phyloP scores from a whole-genome alignment of 2,888 invertebrate species.

The Apamea anceps region DNA sequence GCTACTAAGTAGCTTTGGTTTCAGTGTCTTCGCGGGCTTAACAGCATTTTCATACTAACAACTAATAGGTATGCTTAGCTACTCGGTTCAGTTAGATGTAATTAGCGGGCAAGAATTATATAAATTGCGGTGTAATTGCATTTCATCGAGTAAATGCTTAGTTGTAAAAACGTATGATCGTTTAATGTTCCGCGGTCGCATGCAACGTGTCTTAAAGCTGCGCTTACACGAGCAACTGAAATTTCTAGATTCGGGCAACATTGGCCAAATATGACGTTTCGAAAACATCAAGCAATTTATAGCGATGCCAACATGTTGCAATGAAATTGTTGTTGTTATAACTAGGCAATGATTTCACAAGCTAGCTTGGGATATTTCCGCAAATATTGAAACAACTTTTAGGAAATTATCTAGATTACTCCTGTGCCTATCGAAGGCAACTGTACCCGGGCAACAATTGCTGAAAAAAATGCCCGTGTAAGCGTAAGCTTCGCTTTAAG shows the following conservation, averaged over 20 bases:
- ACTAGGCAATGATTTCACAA: not conserved
- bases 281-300: not conserved
- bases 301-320: not conserved
- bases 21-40: not conserved
- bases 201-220: constrained; percentile 41
- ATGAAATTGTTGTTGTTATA: not conserved
- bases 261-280: not conserved
- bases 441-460: not conserved
- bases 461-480: constrained; percentile 29
- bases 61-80: constrained; percentile 6
- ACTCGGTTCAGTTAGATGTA: constrained; percentile 27
- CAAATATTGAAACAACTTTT: not conserved
- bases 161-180: constrained; percentile 60
- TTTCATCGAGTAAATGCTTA: constrained; percentile 52
- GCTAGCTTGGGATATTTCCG: not conserved
- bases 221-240: constrained; percentile 21
- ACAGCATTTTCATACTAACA: constrained; percentile 26
- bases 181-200: constrained; percentile 52
- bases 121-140: constrained; percentile 53
- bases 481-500: constrained; percentile 35
- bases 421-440: not conserved
- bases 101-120: constrained; percentile 52
- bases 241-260: constrained; percentile 2
- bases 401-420: not conserved
- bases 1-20: not conserved